phyloP scores from a whole-genome alignment of 2,113 vertebrate species.

The Suncus etruscus region DNA sequence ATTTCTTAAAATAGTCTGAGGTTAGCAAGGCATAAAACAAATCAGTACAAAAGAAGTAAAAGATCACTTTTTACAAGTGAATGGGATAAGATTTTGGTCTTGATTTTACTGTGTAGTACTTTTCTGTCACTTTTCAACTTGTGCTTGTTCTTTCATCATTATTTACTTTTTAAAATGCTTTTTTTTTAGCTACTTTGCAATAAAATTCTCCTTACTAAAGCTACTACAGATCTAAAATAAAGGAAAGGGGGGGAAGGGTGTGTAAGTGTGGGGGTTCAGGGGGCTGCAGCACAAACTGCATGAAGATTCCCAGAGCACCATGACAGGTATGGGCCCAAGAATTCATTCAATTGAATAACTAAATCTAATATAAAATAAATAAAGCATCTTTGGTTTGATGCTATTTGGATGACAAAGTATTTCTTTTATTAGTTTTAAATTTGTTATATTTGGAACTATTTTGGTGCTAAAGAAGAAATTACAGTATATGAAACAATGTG shows the following conservation, averaged over 20 bases:
- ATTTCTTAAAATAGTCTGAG: background rate
- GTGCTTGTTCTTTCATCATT: background rate
- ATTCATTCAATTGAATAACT: too few relatives aligned
- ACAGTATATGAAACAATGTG: background rate
- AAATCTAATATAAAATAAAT: too few relatives aligned
- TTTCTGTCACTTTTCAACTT: background rate
- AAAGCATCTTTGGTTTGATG: background rate
- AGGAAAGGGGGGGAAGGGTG: background rate
- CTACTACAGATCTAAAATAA: background rate
- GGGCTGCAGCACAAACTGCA: too few relatives aligned
- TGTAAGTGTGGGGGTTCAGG: too few relatives aligned
- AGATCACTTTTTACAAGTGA: background rate
- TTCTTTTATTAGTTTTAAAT: conserved; percentile 2
- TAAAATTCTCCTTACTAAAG: background rate
- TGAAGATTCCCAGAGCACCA: too few relatives aligned
- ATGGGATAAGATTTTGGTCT: background rate
- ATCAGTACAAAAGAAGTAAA: background rate
- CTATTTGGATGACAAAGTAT: background rate
- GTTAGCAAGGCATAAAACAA: conserved; percentile 3
- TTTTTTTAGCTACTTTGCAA: background rate
- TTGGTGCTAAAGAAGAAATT: background rate
- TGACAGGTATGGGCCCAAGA: too few relatives aligned
- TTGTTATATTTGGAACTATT: background rate
- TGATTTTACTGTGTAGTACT: background rate
- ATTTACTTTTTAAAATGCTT: background rate